These are phyloP conservation scores for Macrocentrus cingulum DNA, from an alignment of 1,140 invertebrate species.

Conservation along the genomic window DNA sequence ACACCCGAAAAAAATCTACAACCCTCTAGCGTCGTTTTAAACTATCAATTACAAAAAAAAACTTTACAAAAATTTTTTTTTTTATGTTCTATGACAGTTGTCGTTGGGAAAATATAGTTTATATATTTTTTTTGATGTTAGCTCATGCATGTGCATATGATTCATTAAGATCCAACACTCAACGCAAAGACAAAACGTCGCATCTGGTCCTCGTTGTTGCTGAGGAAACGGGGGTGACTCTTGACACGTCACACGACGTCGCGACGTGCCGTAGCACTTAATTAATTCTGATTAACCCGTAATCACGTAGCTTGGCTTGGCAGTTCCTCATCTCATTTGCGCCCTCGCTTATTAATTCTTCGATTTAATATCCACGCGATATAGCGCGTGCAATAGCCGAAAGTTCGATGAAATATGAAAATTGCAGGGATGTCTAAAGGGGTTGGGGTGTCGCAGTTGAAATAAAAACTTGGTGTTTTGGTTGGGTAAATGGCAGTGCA, in stretches of 20 bases:
- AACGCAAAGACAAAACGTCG: constrained; percentile 25
- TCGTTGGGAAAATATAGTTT: no score
- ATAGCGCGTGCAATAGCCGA: no score
- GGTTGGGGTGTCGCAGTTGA: constrained; percentile 12
- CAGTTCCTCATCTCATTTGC: constrained; percentile 51
- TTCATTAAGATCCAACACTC: constrained; percentile 47
- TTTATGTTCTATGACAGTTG: no score
- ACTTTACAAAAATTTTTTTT: no score
- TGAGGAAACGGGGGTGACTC: constrained; percentile 37
- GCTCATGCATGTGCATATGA: constrained; percentile 50
- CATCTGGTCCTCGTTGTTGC: constrained; percentile 2
- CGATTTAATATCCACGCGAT: no score
- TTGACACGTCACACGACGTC: constrained; percentile 58
- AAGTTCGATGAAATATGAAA: constrained; percentile 55
- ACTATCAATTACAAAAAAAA: no score
- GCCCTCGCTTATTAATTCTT: constrained; percentile 54
- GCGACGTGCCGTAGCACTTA: constrained; percentile 57
- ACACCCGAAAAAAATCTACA: no score
- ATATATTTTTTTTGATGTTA: no score
- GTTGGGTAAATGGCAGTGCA: constrained; percentile 35
- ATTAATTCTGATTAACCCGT: constrained; percentile 60
- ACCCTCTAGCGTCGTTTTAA: no score
- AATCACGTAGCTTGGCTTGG: constrained; percentile 57
- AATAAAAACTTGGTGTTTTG: constrained; percentile 35
- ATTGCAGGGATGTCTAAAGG: constrained; percentile 50